Percentiles rank a stretch among this genome's conserved stretches.
phyloP scores from a whole-genome alignment of 1,140 invertebrate genomes.

The Pachypsylla venusta region DNA sequence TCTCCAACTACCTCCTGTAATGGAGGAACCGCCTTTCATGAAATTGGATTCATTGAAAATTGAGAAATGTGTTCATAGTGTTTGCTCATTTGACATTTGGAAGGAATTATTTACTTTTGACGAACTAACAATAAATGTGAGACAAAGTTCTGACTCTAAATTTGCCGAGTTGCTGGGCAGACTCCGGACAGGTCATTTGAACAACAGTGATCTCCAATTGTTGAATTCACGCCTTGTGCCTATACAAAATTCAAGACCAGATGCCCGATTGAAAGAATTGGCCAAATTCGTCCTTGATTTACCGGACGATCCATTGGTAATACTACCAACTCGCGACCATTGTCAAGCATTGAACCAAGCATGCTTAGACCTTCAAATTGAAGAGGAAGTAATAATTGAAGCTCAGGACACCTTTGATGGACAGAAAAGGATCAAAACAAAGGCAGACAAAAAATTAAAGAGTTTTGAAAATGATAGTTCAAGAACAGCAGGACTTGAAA shows the following conservation, averaged over 20 bases:
- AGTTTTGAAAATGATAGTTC: constrained; percentile 18
- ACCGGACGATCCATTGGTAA: neutral
- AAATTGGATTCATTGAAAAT: neutral
- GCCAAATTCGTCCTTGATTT: neutral
- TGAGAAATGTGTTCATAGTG: neutral
- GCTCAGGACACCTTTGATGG: constrained; percentile 10
- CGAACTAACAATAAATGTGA: constrained; percentile 12
- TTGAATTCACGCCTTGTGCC: neutral
- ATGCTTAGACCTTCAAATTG: constrained; percentile 2
- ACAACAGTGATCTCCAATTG: neutral
- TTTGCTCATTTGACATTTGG: neutral
- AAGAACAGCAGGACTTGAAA: constrained; percentile 22
- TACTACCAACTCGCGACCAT: constrained; percentile 11
- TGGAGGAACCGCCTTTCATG: constrained; percentile 5
- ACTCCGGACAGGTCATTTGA: neutral
- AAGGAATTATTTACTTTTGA: constrained; percentile 11
- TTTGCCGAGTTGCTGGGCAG: constrained; percentile 8
- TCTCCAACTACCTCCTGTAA: constrained; percentile 26
- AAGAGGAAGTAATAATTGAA: constrained; percentile 10
- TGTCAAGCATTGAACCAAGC: constrained; percentile 10
- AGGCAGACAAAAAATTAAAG: constrained; percentile 22
- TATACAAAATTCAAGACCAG: neutral
- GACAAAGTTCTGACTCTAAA: constrained; percentile 10
- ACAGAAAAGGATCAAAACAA: constrained; percentile 8
- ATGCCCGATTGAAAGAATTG: constrained; percentile 1